A percentile compares a stretch with the other conserved stretches of the same genome.
Conservation (phyloP, 2,797 vertebrate genomes). For the Peromyscus nudipes region DNA sequence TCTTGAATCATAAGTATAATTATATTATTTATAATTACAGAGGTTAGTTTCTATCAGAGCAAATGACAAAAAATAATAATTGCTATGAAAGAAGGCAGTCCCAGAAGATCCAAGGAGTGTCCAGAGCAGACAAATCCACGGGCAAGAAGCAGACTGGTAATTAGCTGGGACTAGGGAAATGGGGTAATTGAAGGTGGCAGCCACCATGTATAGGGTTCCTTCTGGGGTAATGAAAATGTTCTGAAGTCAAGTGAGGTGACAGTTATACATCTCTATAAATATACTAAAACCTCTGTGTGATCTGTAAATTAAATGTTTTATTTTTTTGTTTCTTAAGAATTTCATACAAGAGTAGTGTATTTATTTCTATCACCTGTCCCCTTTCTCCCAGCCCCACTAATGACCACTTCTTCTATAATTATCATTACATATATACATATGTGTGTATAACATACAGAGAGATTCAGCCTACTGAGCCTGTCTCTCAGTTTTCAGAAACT, state of each 20-base stretch:
- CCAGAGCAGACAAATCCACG: background rate
- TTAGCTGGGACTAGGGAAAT: background rate
- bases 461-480: background rate
- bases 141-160: too few relatives aligned
- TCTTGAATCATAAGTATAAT: background rate
- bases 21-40: background rate
- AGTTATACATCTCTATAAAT: background rate
- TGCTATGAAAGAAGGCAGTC: background rate
- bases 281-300: background rate
- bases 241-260: background rate
- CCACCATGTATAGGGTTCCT: background rate
- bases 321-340: background rate
- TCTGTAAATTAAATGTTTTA: background rate
- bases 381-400: background rate
- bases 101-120: background rate
- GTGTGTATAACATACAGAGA: background rate
- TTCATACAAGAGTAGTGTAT: background rate
- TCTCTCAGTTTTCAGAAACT: background rate
- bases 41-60: background rate
- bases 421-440: too few relatives aligned
- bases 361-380: background rate
- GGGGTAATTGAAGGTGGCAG: background rate
- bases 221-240: background rate
- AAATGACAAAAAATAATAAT: background rate
- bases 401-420: too few relatives aligned